These are phyloP conservation scores for Microctonus brassicae DNA, from an alignment of 2,888 invertebrate species.

Conservation along the genomic window DNA sequence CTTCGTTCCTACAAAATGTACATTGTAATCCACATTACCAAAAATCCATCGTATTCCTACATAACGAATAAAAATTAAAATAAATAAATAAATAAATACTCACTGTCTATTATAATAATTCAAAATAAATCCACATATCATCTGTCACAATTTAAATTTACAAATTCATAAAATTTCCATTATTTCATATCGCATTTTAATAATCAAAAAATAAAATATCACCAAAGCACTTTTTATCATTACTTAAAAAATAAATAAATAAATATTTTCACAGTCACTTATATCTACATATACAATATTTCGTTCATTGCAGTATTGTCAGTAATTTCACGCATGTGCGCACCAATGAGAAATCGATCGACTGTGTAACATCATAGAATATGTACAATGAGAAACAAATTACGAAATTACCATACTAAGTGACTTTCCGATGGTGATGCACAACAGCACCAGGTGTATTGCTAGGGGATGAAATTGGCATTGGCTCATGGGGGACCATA, in stretches of 20 bases:
- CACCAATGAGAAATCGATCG: conserved; percentile 53
- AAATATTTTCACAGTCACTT: background rate
- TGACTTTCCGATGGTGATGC: conserved; percentile 52
- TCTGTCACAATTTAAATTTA: background rate
- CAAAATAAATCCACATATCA: too few species aligned
- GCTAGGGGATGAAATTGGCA: background rate
- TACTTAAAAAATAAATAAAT: background rate
- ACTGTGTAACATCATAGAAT: conserved; percentile 53
- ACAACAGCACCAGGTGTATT: conserved; percentile 44
- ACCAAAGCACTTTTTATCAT: too few species aligned
- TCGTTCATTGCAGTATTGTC: conserved; percentile 33
- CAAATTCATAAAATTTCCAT: background rate
- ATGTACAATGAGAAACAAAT: conserved; percentile 60
- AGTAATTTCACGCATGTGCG: conserved; percentile 54
- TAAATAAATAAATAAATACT: too few species aligned
- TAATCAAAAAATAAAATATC: too few species aligned
- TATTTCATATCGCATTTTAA: background rate
- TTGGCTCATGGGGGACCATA: background rate
- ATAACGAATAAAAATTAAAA: background rate
- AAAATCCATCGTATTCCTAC: background rate
- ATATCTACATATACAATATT: background rate
- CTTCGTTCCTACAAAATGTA: background rate
- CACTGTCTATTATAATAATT: too few species aligned
- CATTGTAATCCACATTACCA: background rate
- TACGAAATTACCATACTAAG: conserved; percentile 62